Evolutionary conservation across 2,797 vertebrate genomes (phyloP), one percentile per base, ranked within the genome.

Genomic region (Crenichthys baileyi): DNA sequence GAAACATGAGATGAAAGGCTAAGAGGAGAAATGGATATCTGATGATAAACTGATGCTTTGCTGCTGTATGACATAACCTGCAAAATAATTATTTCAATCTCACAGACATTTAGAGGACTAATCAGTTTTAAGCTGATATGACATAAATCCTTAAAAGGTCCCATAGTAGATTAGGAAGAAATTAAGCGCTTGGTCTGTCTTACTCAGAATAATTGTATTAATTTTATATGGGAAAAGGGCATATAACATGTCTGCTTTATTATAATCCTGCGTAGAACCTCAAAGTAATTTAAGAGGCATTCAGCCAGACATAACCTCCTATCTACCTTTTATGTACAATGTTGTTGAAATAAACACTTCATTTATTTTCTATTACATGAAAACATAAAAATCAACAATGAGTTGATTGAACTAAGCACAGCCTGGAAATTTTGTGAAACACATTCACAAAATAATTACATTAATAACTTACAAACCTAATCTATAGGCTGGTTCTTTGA

Each of bases 101-200:
- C 73, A 81, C 22, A 58, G 56, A 58, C 26, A 58, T 15, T n/a
- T 26, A 31, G 58, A 61, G 58, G 26, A 63, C 16, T 63, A 4
- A 53, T 53, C 29, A 18, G 56, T 83, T 87, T 86, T 76, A 87
- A 84, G 85, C 81, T 82, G 83, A 74, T 88, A 85, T 88, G 88
- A 79, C 85, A 46, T 71, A 50, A 13, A 50, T 77, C 65, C 75
- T 67, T 73, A 77, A 78, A 85, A 76, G 72, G 82, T 82, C 76
- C 83, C 80, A 29, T 68, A 50, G 53, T 44, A 81, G 70, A 78
- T 83, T 83, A 89, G 84, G 79, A 85, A 48, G 79, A 85, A 89
- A 77, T 44, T 61, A 75, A 78, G 70, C 7, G 24, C 63, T 53
- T 11, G 58, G 81, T 79, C 81, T 60, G 74, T 63, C 75, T 61